Percentiles rank a stretch among this genome's conserved stretches.
Evolutionary conservation across 1,140 invertebrate genomes (phyloP).

Genomic region (Thaumatotibia leucotreta): DNA sequence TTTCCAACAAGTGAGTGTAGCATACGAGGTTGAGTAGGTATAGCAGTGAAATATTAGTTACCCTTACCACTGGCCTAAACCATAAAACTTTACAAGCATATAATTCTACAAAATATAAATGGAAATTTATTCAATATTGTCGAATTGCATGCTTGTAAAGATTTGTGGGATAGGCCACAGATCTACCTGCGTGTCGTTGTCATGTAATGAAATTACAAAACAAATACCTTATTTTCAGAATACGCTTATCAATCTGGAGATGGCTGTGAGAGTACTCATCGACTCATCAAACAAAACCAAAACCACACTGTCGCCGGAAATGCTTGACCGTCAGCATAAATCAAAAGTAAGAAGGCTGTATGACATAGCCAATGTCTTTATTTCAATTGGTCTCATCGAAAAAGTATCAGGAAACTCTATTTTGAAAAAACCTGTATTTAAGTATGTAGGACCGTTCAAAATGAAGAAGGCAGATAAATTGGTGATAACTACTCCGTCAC

Average conservation of each 20-base stretch:
- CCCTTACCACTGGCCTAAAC: too few species aligned
- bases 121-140: too few species aligned
- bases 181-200: too few species aligned
- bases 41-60: too few species aligned
- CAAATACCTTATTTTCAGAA: conserved; percentile 76
- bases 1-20: too few species aligned
- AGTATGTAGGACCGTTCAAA: conserved; percentile 80
- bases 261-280: conserved; percentile 82
- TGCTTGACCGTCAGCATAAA: conserved; percentile 74
- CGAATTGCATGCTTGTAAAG: too few species aligned
- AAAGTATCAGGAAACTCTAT: conserved; percentile 78
- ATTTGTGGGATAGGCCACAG: too few species aligned
- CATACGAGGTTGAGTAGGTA: too few species aligned
- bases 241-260: conserved; percentile 81
- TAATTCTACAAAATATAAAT: too few species aligned
- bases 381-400: conserved; percentile 82
- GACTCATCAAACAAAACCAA: conserved; percentile 58
- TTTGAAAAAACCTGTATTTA: conserved; percentile 82
- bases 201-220: not conserved
- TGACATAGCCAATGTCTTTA: conserved; percentile 86
- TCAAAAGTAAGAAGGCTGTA: conserved; percentile 84
- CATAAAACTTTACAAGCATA: too few species aligned
- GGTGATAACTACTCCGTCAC: conserved; percentile 43
- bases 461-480: conserved; percentile 52
- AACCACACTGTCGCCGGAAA: conserved; percentile 54